Base-by-base conservation (phyloP, 2,888 invertebrate species). In the Mayetiola destructor region DNA sequence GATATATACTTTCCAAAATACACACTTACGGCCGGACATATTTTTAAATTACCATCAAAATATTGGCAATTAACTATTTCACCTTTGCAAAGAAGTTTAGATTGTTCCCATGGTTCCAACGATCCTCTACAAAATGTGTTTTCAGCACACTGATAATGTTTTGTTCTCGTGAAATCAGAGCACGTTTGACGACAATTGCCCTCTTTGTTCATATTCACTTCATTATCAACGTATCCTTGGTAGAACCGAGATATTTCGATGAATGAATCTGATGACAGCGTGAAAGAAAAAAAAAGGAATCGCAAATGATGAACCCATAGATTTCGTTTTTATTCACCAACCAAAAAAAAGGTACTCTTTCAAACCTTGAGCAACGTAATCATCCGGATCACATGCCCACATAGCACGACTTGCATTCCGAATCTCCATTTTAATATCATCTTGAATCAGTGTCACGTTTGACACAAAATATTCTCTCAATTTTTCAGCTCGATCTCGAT, bases 101-200 rank as follows among this genome's bases (percentile, higher is more conserved):
- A 42, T 42, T 42, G 6, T 2, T 23, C 8, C 9, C 4, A 36
- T 12, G 36, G 36, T n/a, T 39, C 18, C 2, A 5, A 8, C 30
- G n/a, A 52, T 12, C 18, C 6, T 1, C 18, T 29, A 65, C 87
- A 88, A 66, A 73, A 81, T 61, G 76, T 72, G 59, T 82, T 80
- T 57, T 80, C 73, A 67, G 74, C 85, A 67, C 86, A 86, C 20
- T 79, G 77, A 60, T 82, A 71, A 60, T 48, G 37, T 54, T 81
- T 76, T 0, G 84, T 75, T 57, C 81, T 77, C 1, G 76, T 75
- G 70, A 87, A 88, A 69, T 80, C 81, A 0, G 70, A 80, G 67
- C 88, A 88, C 66, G 82, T 82, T 66, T 86, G 83, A 36, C 76
- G 72, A 69, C 88, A 88, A 0, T 83, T 80, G 1, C 74, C 72